These are phyloP conservation scores for Drosophila trapezifrons DNA, from an alignment of 1,140 invertebrate genomes.

Conservation along the genomic window DNA sequence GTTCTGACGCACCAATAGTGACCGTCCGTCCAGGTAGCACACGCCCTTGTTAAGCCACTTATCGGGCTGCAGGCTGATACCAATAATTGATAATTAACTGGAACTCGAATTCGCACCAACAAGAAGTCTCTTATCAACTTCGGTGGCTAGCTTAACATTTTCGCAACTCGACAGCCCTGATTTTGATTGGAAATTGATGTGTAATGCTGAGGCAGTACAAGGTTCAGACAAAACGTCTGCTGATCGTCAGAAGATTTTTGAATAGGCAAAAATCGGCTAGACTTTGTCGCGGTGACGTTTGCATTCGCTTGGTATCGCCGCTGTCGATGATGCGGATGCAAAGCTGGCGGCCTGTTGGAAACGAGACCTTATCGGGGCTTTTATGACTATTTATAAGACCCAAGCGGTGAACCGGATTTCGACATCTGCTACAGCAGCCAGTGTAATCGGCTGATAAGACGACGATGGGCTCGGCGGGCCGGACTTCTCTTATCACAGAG, in stretches of 20 bases:
- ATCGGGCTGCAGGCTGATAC: slow-evolving; percentile 27
- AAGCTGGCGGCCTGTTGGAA: background rate
- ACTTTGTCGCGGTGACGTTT: slow-evolving; percentile 31
- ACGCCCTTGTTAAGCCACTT: slow-evolving; percentile 28
- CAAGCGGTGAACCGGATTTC: slow-evolving; percentile 62
- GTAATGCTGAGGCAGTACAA: slow-evolving; percentile 26
- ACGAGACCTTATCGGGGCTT: slow-evolving; percentile 21
- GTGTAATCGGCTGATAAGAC: slow-evolving; percentile 50
- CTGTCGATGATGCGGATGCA: slow-evolving; percentile 60
- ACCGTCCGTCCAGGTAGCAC: slow-evolving; percentile 17
- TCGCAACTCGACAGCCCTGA: slow-evolving; percentile 1
- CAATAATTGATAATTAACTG: slow-evolving; percentile 44
- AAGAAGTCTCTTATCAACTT: slow-evolving; percentile 14
- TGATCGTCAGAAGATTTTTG: slow-evolving; percentile 1
- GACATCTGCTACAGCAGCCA: slow-evolving; percentile 10
- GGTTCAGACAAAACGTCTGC: slow-evolving; percentile 24
- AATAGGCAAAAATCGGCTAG: background rate
- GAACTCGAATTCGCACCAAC: background rate
- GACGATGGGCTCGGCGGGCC: slow-evolving; percentile 34
- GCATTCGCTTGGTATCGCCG: background rate
- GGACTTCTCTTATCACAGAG: slow-evolving; percentile 32
- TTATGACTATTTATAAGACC: slow-evolving; percentile 38
- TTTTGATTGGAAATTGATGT: slow-evolving; percentile 9
- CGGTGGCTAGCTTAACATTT: slow-evolving; percentile 2
- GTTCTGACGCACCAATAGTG: slow-evolving; percentile 14